phyloP scores from a whole-genome alignment of 1,140 invertebrate species.

The Heliconius hermathena region DNA sequence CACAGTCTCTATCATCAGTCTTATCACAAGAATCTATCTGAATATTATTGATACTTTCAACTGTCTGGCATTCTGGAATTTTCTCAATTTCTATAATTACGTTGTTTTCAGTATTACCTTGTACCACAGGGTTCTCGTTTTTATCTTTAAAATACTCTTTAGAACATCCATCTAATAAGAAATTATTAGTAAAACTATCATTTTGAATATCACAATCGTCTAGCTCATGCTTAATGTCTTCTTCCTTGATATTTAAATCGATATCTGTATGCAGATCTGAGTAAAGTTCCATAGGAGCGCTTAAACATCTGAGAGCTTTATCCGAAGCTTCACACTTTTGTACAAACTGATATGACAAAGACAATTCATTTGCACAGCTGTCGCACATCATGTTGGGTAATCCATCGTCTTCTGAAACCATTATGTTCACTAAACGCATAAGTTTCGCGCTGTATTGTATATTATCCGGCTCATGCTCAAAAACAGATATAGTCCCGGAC shows the following conservation, averaged over 20 bases:
- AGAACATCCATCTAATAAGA: conserved; percentile 16
- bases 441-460: conserved; percentile 62
- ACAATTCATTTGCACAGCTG: conserved; percentile 58
- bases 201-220: conserved; percentile 44
- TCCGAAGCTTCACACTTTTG: conserved; percentile 70
- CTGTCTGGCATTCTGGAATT: background rate
- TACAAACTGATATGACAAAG: conserved; percentile 61
- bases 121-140: background rate
- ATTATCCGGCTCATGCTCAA: conserved; percentile 56
- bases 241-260: conserved; percentile 45
- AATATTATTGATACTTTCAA: background rate
- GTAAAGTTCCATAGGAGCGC: conserved; percentile 38
- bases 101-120: background rate
- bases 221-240: conserved; percentile 51
- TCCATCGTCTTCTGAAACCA: conserved; percentile 62
- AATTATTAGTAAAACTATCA: conserved; percentile 34
- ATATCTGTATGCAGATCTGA: conserved; percentile 43
- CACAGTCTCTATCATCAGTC: conserved; percentile 21
- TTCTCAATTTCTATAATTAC: conserved; percentile 16
- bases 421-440: conserved; percentile 60
- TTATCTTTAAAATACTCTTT: conserved; percentile 28
- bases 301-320: conserved; percentile 51
- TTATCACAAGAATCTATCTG: conserved; percentile 6
- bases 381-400: conserved; percentile 63
- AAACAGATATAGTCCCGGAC: conserved; percentile 61